Percentiles rank a stretch among this genome's conserved stretches.
These are phyloP conservation scores for Seira musarum DNA, from an alignment of 2,888 invertebrate species.

Conservation along the genomic window DNA sequence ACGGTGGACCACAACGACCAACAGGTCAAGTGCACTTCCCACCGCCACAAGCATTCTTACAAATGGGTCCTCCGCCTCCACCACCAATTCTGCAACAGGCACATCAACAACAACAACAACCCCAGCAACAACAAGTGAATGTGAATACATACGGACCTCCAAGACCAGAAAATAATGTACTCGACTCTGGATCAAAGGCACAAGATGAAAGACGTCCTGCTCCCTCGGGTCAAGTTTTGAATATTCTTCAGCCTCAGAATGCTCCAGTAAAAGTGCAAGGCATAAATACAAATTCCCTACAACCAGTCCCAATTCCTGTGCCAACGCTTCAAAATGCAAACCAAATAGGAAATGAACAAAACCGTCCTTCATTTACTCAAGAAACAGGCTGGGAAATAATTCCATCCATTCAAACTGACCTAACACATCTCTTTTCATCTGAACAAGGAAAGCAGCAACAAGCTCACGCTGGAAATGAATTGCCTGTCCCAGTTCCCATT, in stretches of 20 bases:
- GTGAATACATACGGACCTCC: slow-evolving; percentile 30
- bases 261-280: too few relatives aligned
- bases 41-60: slow-evolving; percentile 47
- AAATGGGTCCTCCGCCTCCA: slow-evolving; percentile 45
- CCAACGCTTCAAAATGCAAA: slow-evolving; percentile 25
- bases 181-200: slow-evolving; percentile 12
- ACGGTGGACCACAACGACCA: slow-evolving; percentile 53
- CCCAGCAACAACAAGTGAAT: background rate
- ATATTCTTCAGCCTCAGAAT: slow-evolving; percentile 29
- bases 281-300: slow-evolving; percentile 35
- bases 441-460: slow-evolving; percentile 35
- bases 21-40: slow-evolving; percentile 56
- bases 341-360: too few relatives aligned
- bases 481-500: slow-evolving; percentile 67
- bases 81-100: background rate
- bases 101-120: too few relatives aligned
- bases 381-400: slow-evolving; percentile 68
- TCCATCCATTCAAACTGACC: slow-evolving; percentile 68
- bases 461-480: slow-evolving; percentile 35
- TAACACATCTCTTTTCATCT: slow-evolving; percentile 67
- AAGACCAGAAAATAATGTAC: slow-evolving; percentile 20
- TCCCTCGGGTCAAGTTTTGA: slow-evolving; percentile 47
- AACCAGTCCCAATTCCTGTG: slow-evolving; percentile 54
- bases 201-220: slow-evolving; percentile 52
- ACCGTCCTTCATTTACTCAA: slow-evolving; percentile 41